Conservation (phyloP, 2,113 vertebrate species). For the Taxidea taxus region DNA sequence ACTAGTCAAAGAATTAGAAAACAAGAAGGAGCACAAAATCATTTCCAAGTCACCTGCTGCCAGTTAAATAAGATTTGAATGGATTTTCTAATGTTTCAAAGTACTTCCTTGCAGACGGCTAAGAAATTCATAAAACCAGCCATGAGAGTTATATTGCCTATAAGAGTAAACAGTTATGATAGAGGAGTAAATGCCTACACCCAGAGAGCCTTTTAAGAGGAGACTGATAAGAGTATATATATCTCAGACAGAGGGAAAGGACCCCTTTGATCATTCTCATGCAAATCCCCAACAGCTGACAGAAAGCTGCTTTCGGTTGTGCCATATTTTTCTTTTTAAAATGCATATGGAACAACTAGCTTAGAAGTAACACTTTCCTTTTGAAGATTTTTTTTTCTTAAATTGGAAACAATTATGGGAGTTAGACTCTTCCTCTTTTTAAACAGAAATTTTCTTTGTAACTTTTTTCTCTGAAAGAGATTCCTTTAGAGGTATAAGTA, state of each 20-base stretch:
- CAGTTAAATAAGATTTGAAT: neutral
- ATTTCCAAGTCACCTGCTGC: neutral
- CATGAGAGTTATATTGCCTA: neutral
- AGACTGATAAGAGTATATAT: neutral
- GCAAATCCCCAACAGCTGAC: conserved; percentile 35
- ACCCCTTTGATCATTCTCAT: conserved; percentile 38
- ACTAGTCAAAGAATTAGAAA: neutral
- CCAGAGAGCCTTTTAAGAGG: neutral
- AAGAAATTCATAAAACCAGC: conserved; percentile 27
- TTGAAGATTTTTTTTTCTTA: conserved; percentile 22
- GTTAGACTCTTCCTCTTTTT: neutral
- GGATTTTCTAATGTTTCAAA: conserved; percentile 36
- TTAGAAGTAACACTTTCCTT: conserved; percentile 13
- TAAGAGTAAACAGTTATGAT: conserved; percentile 11
- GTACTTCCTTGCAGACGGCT: neutral
- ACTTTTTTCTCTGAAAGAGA: neutral
- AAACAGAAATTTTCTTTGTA: conserved; percentile 18
- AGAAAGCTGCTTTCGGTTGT: conserved; percentile 13
- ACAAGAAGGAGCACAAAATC: neutral
- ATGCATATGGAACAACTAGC: conserved; percentile 5
- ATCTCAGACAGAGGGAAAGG: neutral
- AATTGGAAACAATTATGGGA: conserved; percentile 44
- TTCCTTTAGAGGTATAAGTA: neutral
- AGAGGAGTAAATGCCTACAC: neutral
- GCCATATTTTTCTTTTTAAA: conserved; percentile 43